phyloP scores from a whole-genome alignment of 2,797 vertebrate genomes.

The Hemitrygon akajei region DNA sequence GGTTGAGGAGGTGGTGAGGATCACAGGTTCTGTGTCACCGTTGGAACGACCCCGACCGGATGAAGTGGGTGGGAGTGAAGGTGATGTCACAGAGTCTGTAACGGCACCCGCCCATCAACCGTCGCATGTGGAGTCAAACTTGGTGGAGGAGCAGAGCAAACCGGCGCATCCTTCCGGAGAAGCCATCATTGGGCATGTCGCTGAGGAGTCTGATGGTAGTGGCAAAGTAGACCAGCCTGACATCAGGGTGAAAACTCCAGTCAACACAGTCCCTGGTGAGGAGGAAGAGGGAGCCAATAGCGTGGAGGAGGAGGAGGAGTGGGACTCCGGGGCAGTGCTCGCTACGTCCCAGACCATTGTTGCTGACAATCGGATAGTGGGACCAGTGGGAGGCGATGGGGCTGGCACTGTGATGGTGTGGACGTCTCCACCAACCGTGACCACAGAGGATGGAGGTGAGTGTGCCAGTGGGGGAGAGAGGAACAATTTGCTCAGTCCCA shows the following conservation, averaged over 20 bases:
- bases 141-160: background rate
- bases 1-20: background rate
- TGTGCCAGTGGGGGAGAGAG: background rate
- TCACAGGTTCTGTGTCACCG: background rate
- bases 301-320: background rate
- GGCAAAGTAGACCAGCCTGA: background rate
- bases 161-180: background rate
- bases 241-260: too few relatives aligned
- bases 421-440: background rate
- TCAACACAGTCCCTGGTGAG: background rate
- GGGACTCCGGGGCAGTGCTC: background rate
- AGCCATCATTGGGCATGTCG: too few relatives aligned
- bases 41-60: background rate
- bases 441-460: background rate
- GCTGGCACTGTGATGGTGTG: background rate
- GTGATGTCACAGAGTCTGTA: background rate
- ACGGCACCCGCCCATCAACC: background rate
- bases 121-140: background rate
- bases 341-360: background rate
- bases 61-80: background rate
- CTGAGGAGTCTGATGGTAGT: background rate
- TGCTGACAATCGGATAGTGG: background rate
- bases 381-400: background rate
- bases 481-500: background rate
- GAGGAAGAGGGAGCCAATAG: background rate